Evolutionary conservation across 2,797 vertebrate species (phyloP).

Genomic region (Sebastes aleutianus): DNA sequence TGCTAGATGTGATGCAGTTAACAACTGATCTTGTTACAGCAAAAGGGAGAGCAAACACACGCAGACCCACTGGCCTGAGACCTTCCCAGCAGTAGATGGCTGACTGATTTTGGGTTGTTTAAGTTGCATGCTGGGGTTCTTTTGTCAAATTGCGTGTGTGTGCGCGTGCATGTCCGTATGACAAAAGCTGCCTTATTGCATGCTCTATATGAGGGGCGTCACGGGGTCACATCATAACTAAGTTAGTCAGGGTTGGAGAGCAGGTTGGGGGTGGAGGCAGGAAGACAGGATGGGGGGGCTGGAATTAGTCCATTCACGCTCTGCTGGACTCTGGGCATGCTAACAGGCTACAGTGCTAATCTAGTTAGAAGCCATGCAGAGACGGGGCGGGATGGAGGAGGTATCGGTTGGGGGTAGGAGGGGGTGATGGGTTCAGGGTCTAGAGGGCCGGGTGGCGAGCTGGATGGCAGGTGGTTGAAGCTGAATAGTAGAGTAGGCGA

Average conservation of each 20-base stretch:
- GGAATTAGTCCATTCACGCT: constrained; percentile 66
- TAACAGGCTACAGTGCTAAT: constrained; percentile 72
- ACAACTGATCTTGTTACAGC: background rate
- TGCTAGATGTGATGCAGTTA: constrained; percentile 1
- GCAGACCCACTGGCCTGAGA: background rate
- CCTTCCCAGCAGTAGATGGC: background rate
- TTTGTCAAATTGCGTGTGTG: constrained; percentile 14
- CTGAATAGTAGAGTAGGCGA: constrained; percentile 61
- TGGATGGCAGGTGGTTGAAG: constrained; percentile 67
- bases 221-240: constrained; percentile 72
- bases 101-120: constrained; percentile 30
- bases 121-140: constrained; percentile 33
- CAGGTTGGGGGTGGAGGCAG: background rate
- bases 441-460: constrained; percentile 18
- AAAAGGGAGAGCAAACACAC: background rate
- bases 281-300: constrained; percentile 28
- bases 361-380: constrained; percentile 68
- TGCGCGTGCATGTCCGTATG: background rate
- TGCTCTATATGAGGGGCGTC: constrained; percentile 58
- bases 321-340: constrained; percentile 57
- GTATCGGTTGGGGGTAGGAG: background rate
- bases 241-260: constrained; percentile 71
- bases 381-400: background rate
- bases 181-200: constrained; percentile 60
- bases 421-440: constrained; percentile 42